Percentiles rank a stretch among this genome's conserved stretches.
Conservation (phyloP, 2,888 invertebrate genomes). For the Drosophila cracens region DNA sequence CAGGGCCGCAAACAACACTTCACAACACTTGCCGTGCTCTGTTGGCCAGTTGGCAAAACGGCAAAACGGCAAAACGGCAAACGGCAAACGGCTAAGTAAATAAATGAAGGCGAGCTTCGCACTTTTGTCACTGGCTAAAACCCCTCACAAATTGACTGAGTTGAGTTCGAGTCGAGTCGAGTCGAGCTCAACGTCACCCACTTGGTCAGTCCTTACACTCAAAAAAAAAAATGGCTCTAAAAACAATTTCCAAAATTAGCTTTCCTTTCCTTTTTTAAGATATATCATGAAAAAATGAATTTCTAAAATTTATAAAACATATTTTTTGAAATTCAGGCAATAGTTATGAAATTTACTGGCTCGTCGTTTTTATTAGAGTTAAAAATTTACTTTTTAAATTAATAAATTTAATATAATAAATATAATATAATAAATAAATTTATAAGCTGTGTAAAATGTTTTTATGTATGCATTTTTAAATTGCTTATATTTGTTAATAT, state of each 20-base stretch:
- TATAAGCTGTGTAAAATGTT: background rate
- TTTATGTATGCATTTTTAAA: background rate
- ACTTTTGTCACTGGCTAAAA: slow-evolving; percentile 59
- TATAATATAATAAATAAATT: no score
- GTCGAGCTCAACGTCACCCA: slow-evolving; percentile 58
- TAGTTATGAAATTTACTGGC: no score
- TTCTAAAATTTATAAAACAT: no score
- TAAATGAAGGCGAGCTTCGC: slow-evolving; percentile 72
- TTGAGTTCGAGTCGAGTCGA: slow-evolving; percentile 13
- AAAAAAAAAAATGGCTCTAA: background rate
- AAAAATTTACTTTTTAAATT: no score
- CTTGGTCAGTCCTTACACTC: slow-evolving; percentile 65
- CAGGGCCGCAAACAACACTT: slow-evolving; percentile 76
- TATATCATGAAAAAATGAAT: no score
- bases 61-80: slow-evolving; percentile 42
- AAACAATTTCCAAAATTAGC: background rate
- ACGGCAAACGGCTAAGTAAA: slow-evolving; percentile 65
- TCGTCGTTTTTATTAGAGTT: no score
- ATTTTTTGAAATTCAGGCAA: no score
- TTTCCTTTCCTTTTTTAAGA: no score
- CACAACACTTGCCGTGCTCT: slow-evolving; percentile 45
- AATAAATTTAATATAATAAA: no score
- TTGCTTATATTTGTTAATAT: background rate
- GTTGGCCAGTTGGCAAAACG: slow-evolving; percentile 55
- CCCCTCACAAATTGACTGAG: background rate